These are phyloP conservation scores for Kryptopterus vitreolus DNA, from an alignment of 2,797 vertebrate species.

Conservation along the genomic window DNA sequence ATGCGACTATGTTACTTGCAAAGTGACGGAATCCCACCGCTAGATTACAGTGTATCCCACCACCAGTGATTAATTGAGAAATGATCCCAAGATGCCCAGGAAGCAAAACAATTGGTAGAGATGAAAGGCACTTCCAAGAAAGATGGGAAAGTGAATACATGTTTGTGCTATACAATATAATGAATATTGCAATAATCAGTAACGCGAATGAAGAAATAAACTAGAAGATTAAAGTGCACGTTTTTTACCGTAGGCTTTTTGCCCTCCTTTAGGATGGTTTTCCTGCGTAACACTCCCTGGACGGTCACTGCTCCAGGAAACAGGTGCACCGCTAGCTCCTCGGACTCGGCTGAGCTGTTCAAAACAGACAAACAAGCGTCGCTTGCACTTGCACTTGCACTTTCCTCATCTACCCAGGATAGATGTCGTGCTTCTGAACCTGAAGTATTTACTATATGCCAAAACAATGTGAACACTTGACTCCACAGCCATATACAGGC, in stretches of 20 bases:
- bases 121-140: no score
- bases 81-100: no score
- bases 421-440: not conserved
- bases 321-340: conserved; percentile 94
- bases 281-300: conserved; percentile 93
- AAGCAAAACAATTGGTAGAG: no score
- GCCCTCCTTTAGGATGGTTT: conserved; percentile 96
- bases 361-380: conserved; percentile 39
- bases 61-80: no score
- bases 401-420: not conserved
- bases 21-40: no score
- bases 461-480: not conserved
- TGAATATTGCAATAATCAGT: not conserved
- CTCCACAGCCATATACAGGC: not conserved
- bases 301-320: conserved; percentile 94
- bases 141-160: no score
- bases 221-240: not conserved
- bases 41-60: no score
- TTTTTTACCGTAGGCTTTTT: conserved; percentile 94
- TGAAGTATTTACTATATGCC: not conserved
- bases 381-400: no score
- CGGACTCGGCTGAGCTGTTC: conserved; percentile 90
- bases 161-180: no score
- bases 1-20: no score
- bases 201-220: not conserved